These are phyloP conservation scores for Peribatodes rhomboidaria DNA, from an alignment of 2,888 invertebrate genomes.

Conservation along the genomic window DNA sequence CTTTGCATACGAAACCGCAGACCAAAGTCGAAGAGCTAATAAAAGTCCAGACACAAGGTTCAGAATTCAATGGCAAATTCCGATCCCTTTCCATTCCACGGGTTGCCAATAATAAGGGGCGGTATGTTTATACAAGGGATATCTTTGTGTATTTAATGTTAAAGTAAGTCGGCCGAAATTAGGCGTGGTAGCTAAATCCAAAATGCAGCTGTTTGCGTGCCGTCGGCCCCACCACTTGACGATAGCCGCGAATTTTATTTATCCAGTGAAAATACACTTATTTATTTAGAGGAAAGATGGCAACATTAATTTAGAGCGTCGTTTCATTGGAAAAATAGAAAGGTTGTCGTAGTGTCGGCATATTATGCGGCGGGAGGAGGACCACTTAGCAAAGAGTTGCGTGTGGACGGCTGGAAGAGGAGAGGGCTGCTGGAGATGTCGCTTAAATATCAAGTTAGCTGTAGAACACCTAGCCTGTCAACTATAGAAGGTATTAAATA, in stretches of 20 bases:
- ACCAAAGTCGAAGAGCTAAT: background rate
- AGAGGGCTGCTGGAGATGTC: too few species aligned
- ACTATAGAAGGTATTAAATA: too few species aligned
- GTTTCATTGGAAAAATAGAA: background rate
- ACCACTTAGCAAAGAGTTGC: too few species aligned
- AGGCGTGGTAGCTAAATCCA: slow-evolving; percentile 24
- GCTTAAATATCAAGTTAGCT: too few species aligned
- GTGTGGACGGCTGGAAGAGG: too few species aligned
- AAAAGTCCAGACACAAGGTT: background rate
- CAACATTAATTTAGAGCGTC: background rate
- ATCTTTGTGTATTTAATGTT: slow-evolving; percentile 26
- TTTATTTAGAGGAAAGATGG: slow-evolving; percentile 9
- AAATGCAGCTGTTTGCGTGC: slow-evolving; percentile 22
- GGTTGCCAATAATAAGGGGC: slow-evolving; percentile 26
- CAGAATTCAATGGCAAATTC: slow-evolving; percentile 9
- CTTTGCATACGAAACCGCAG: background rate
- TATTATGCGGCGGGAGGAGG: too few species aligned
- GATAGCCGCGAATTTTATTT: slow-evolving; percentile 9
- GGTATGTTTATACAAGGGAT: slow-evolving; percentile 22
- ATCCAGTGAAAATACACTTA: slow-evolving; percentile 7
- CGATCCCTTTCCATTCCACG: slow-evolving; percentile 35
- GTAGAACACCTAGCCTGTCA: too few species aligned
- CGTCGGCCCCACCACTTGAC: slow-evolving; percentile 5
- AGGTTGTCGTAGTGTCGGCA: too few species aligned
- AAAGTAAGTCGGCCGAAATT: slow-evolving; percentile 25